Percentiles rank a stretch among this genome's conserved stretches.
Conservation (phyloP, 1,140 invertebrate species). For the Meloidogyne exigua region DNA sequence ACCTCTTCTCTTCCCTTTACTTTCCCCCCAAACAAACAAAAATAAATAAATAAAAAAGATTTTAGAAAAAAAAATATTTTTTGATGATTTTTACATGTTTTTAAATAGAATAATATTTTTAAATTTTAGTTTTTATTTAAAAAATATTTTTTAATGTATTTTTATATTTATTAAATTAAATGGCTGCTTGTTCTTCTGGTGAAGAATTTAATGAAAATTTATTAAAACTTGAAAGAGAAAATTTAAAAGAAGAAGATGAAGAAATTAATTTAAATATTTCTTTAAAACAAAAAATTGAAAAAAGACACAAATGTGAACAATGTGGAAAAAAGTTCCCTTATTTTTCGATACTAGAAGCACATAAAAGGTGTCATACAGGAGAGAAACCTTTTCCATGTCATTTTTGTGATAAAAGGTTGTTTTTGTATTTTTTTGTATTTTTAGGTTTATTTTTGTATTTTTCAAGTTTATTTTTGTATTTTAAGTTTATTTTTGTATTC, state of each 20-base stretch:
- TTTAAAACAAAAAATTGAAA: slow-evolving; percentile 45
- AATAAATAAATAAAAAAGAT: no score
- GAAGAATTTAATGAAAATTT: slow-evolving; percentile 8
- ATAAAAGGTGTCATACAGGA: slow-evolving; percentile 64
- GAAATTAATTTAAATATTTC: slow-evolving; percentile 3
- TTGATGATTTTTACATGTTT: background rate
- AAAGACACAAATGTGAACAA: slow-evolving; percentile 58
- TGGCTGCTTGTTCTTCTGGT: background rate
- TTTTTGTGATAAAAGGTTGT: slow-evolving; percentile 66
- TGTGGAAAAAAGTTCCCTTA: slow-evolving; percentile 64
- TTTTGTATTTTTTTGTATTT: background rate
- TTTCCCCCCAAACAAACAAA: background rate
- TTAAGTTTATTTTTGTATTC: no score
- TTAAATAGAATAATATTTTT: background rate
- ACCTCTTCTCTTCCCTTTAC: background rate
- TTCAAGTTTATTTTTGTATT: background rate
- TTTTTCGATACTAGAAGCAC: slow-evolving; percentile 64
- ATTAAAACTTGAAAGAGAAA: slow-evolving; percentile 7
- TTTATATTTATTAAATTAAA: no score
- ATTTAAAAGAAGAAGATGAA: background rate
- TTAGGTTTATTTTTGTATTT: background rate
- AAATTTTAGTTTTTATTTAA: background rate
- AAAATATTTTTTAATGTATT: background rate
- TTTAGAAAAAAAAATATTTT: background rate
- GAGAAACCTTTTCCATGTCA: slow-evolving; percentile 65